phyloP scores from a whole-genome alignment of 2,888 invertebrate genomes.

The Pseudococcus viburni region DNA sequence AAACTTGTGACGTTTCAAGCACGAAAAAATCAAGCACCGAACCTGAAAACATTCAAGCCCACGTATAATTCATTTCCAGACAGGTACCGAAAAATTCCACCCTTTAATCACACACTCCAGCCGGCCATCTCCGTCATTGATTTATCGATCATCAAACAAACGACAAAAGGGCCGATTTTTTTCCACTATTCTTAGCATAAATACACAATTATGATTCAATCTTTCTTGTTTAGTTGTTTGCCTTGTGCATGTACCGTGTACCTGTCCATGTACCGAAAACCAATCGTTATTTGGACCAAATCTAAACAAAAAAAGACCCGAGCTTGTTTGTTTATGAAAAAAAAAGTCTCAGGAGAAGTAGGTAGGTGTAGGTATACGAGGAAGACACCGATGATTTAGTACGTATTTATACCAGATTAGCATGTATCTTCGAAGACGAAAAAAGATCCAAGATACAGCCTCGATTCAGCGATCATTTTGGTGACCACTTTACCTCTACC shows the following conservation, averaged over 20 bases:
- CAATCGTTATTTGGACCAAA: conserved; percentile 6
- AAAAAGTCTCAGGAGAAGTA: background rate
- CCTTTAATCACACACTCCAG: conserved; percentile 7
- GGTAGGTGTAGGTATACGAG: too few relatives aligned
- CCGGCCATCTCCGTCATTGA: background rate
- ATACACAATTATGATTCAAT: conserved; percentile 33
- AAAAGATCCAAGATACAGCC: background rate
- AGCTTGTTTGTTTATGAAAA: background rate
- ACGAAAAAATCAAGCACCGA: background rate
- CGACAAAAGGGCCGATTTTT: conserved; percentile 23
- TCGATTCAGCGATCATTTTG: conserved; percentile 1
- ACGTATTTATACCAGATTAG: too few relatives aligned
- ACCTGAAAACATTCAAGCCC: background rate
- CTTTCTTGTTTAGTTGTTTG: conserved; percentile 12
- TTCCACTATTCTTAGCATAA: background rate
- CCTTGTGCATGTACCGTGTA: background rate
- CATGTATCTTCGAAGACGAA: background rate
- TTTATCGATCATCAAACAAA: conserved; percentile 14
- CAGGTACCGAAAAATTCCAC: background rate
- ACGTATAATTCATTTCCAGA: background rate
- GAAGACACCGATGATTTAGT: too few relatives aligned
- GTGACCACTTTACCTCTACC: conserved; percentile 8
- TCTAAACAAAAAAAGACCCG: background rate
- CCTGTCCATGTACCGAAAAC: background rate
- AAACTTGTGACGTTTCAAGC: background rate